Evolutionary conservation across 37 sponge, comb jelly and placozoan genomes (phyloP).

Genomic region (Oopsacas minuta): DNA sequence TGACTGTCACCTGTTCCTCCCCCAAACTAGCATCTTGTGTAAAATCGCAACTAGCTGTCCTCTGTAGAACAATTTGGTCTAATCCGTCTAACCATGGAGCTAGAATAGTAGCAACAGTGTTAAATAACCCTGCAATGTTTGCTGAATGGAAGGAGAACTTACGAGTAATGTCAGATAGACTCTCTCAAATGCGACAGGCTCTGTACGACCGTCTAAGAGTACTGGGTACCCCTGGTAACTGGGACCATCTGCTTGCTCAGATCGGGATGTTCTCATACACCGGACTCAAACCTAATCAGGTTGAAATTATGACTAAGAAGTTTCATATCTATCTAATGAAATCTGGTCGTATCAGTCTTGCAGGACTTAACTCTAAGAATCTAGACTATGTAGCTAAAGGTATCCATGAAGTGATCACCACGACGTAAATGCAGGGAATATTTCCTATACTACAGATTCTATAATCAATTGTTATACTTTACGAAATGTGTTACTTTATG

Average conservation of each 20-base stretch:
- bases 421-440: too few species aligned
- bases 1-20: conserved; percentile 39
- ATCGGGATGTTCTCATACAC: conserved; percentile 98
- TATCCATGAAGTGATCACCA: conserved; percentile 50
- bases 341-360: conserved; percentile 82
- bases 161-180: conserved; percentile 83
- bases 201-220: conserved; percentile 45
- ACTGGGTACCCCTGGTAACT: conserved; percentile 65
- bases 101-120: conserved; percentile 61
- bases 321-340: conserved; percentile 85
- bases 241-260: conserved; percentile 79
- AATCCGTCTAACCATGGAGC: conserved; percentile 87
- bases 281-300: conserved; percentile 54
- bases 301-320: conserved; percentile 49
- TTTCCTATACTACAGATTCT: too few species aligned
- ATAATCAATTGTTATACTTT: too few species aligned
- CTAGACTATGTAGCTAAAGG: conserved; percentile 76
- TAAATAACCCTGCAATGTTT: conserved; percentile 52
- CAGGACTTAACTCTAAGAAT: conserved; percentile 64
- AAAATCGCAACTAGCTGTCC: conserved; percentile 87
- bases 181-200: conserved; percentile 55
- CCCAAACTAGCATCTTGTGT: conserved; percentile 50
- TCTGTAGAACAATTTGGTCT: conserved; percentile 85
- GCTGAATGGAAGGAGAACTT: conserved; percentile 69
- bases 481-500: too few species aligned